These are phyloP conservation scores for Apocheima hispidaria DNA, from an alignment of 2,888 invertebrate genomes.

Conservation along the genomic window DNA sequence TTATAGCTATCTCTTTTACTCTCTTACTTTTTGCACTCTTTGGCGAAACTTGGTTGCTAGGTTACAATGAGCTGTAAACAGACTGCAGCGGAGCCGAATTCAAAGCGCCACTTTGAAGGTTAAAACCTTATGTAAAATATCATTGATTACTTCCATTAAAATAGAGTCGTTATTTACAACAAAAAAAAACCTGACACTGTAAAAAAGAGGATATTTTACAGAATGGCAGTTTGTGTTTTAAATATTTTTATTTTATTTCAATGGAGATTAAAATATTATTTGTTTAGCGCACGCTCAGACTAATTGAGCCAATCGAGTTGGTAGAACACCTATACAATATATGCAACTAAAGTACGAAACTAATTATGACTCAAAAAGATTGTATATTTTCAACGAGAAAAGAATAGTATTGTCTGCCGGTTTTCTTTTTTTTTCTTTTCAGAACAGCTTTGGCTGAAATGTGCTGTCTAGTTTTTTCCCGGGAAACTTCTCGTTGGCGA, in stretches of 20 bases:
- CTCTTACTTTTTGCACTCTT: no score
- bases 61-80: no score
- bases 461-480: background rate
- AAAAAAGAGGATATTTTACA: no score
- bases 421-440: no score
- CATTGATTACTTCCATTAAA: no score
- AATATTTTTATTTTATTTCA: background rate
- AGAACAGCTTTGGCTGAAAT: background rate
- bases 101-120: no score
- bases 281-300: background rate
- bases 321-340: conserved; percentile 12
- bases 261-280: background rate
- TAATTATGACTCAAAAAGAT: background rate
- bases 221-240: background rate
- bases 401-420: background rate
- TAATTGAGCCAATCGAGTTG: background rate
- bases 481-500: background rate
- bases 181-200: no score
- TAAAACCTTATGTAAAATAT: no score
- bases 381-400: background rate
- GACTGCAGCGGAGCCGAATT: no score
- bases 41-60: no score
- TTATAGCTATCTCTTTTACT: no score
- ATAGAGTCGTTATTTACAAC: no score
- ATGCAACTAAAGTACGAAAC: conserved; percentile 25